Conservation (phyloP, 2,888 invertebrate species). For the Apocheima hispidaria region DNA sequence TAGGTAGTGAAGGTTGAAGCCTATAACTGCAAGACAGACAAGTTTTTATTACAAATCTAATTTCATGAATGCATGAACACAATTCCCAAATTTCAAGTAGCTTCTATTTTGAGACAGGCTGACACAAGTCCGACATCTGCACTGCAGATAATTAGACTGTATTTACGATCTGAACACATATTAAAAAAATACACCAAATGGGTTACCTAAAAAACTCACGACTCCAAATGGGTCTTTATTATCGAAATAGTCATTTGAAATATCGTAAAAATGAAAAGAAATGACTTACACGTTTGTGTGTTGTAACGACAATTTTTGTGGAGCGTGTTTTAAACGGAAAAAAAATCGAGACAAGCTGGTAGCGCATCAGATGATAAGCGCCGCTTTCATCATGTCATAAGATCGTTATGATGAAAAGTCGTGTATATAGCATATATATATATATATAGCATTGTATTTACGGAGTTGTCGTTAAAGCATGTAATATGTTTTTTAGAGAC, state of each 20-base stretch:
- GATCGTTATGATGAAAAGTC: too few relatives aligned
- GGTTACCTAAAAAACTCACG: constrained; percentile 3
- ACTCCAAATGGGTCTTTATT: constrained; percentile 30
- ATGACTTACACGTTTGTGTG: constrained; percentile 3
- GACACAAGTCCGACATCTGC: constrained; percentile 23
- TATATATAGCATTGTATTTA: too few relatives aligned
- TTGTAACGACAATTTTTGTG: background rate
- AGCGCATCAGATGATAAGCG: background rate
- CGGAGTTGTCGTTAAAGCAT: too few relatives aligned
- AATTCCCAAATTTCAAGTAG: background rate
- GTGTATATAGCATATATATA: too few relatives aligned
- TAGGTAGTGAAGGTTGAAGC: too few relatives aligned
- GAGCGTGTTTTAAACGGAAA: too few relatives aligned
- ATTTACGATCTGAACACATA: constrained; percentile 16
- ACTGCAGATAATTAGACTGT: constrained; percentile 17
- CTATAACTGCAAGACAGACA: too few relatives aligned
- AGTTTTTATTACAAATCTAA: background rate
- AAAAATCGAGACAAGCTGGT: background rate
- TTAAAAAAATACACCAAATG: constrained; percentile 17
- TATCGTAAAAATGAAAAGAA: constrained; percentile 12
- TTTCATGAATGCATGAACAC: background rate
- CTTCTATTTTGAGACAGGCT: constrained; percentile 10
- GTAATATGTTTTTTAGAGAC: background rate
- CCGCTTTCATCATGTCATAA: too few relatives aligned
- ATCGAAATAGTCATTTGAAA: constrained; percentile 29